Percentiles rank a stretch among this genome's conserved stretches.
Conservation (phyloP, 2,888 invertebrate species). For the Megamerina dolium region DNA sequence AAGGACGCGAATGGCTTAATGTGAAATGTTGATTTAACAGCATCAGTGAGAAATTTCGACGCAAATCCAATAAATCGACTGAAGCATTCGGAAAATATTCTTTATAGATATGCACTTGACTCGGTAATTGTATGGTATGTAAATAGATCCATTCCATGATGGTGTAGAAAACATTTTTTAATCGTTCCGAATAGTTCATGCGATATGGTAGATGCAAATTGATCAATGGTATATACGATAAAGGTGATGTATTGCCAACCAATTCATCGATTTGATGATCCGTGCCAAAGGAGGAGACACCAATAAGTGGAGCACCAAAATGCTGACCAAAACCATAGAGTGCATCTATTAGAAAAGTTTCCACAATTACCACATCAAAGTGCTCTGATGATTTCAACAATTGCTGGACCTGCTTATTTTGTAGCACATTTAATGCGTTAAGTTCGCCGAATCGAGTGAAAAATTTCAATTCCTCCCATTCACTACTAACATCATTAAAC, state of each 20-base stretch:
- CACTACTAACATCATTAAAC: constrained; percentile 29
- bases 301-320: constrained; percentile 32
- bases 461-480: constrained; percentile 13
- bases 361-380: constrained; percentile 45
- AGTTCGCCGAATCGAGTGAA: neutral
- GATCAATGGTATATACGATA: constrained; percentile 35
- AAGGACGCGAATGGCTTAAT: constrained; percentile 35
- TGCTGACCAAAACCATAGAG: constrained; percentile 35
- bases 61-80: constrained; percentile 21
- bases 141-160: constrained; percentile 23
- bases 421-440: constrained; percentile 10
- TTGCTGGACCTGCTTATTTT: constrained; percentile 21
- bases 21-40: constrained; percentile 42
- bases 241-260: constrained; percentile 34
- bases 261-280: constrained; percentile 24
- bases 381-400: constrained; percentile 31
- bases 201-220: constrained; percentile 27
- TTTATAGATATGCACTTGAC: constrained; percentile 27
- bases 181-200: constrained; percentile 43
- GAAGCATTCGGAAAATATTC: constrained; percentile 32
- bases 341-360: constrained; percentile 38
- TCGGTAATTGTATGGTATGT: constrained; percentile 29
- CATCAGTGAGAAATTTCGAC: constrained; percentile 32
- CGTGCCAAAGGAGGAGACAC: constrained; percentile 29
- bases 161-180: constrained; percentile 31